Evolutionary conservation across 2,888 invertebrate species (phyloP), one percentile per base, ranked within the genome.

Genomic region (Kryphioiulus occultus): DNA sequence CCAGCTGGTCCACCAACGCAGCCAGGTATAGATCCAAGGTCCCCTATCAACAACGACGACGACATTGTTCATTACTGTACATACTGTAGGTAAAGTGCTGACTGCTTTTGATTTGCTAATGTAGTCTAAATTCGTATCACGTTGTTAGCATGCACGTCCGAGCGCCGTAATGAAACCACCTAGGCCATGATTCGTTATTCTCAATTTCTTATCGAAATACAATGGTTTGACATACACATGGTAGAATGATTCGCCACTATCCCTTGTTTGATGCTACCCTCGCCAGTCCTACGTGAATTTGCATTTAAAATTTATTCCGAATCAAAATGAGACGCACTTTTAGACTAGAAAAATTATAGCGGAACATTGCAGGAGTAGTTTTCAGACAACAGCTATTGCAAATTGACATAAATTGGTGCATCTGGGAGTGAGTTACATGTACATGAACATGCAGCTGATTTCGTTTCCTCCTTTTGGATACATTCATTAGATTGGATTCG

Each of bases 71-170:
- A 68, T 68, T 68, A 68, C 68, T 68, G 26, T 47, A 15, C 47
- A 47, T 9, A 9, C 39, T 47, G 47, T 26, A 68, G 5, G 9
- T 68, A 9, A 12, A 26, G 68, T n/a, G n/a, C n/a, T n/a, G 26
- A n/a, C 12, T 68, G 26, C 26, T 68, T 68, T 68, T 68, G 68
- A 68, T 68, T 68, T 68, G 68, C 26, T 68, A 68, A 68, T 68
- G 68, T 68, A 68, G 68, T 68, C 68, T 9, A 68, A 68, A 68
- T 68, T 68, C 68, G 12, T 15, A 68, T 26, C 68, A 68, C 68
- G 68, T 68, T 68, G 26, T 68, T 68, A 68, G 9, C 68, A 26
- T 26, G 68, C 68, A 68, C 68, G 68, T 68, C 68, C 68, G 26
- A 26, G 12, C 47, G 47, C 68, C 26, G 10, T 26, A 68, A 68